These are phyloP conservation scores for Caenorhabditis sp. DNA, from an alignment of 2,888 invertebrate species.

Conservation along the genomic window DNA sequence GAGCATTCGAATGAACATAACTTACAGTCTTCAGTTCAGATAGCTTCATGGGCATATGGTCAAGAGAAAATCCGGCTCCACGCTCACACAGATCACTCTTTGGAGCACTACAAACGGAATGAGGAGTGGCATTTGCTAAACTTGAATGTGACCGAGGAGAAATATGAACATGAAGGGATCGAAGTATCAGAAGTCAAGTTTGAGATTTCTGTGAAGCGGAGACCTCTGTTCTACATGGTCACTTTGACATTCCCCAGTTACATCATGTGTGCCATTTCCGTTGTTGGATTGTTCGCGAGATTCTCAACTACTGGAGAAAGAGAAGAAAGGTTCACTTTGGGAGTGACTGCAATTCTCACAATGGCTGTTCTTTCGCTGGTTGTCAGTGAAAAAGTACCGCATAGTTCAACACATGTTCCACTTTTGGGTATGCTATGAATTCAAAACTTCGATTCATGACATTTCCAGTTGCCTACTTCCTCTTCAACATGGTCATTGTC, in stretches of 20 bases:
- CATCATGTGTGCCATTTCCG: constrained; percentile 79
- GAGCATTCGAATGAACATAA: not conserved
- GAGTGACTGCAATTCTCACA: constrained; percentile 81
- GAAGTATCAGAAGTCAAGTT: constrained; percentile 79
- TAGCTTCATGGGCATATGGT: constrained; percentile 81
- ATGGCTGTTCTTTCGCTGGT: constrained; percentile 82
- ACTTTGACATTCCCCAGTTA: constrained; percentile 81
- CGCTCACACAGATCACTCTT: constrained; percentile 75
- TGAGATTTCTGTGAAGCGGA: constrained; percentile 78
- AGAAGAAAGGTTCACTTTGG: constrained; percentile 78
- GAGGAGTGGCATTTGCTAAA: constrained; percentile 80
- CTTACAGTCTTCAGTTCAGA: constrained; percentile 67
- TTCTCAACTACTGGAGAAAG: constrained; percentile 80
- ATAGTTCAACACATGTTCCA: constrained; percentile 79
- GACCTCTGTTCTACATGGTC: constrained; percentile 82
- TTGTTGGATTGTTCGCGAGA: constrained; percentile 80
- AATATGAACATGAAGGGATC: constrained; percentile 81
- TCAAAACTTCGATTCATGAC: constrained; percentile 20
- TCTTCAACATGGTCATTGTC: constrained; percentile 81
- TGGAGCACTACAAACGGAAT: constrained; percentile 78
- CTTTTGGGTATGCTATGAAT: constrained; percentile 70
- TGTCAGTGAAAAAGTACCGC: constrained; percentile 81
- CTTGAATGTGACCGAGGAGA: constrained; percentile 73
- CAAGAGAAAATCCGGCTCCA: constrained; percentile 79
- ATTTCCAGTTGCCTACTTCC: constrained; percentile 80